Conservation (phyloP, 2,113 vertebrate genomes). For the Anoura caudifer region DNA sequence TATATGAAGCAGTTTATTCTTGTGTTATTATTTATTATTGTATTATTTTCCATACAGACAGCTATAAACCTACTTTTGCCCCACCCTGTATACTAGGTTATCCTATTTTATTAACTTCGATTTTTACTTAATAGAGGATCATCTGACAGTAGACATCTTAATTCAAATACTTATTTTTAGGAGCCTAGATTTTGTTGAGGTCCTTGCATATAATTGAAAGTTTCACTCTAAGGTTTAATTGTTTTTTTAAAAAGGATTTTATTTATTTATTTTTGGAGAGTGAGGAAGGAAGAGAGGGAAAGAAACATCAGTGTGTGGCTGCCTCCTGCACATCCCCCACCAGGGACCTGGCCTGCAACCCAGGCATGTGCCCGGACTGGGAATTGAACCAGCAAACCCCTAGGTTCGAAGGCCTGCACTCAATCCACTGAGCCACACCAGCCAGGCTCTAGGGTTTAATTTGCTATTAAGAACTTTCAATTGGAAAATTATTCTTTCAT, state of each 20-base stretch:
- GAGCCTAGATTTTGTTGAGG: constrained; percentile 39
- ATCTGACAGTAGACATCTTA: constrained; percentile 32
- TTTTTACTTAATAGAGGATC: constrained; percentile 24
- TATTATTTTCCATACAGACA: background rate
- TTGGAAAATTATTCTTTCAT: constrained; percentile 46
- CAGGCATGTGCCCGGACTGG: no score
- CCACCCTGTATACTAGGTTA: background rate
- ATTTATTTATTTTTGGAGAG: no score
- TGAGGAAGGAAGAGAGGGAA: no score
- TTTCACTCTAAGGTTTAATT: constrained; percentile 38
- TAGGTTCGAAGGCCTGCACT: no score
- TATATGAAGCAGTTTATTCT: background rate
- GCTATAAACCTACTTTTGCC: background rate
- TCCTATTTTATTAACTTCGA: background rate
- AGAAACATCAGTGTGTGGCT: no score
- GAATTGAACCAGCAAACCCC: no score
- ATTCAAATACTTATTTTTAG: constrained; percentile 45
- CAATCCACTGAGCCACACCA: no score
- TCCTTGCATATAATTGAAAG: constrained; percentile 27
- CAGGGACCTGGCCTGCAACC: no score
- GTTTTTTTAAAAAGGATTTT: no score
- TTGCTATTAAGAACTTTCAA: constrained; percentile 48
- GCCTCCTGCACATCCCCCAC: no score
- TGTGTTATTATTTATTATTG: background rate
- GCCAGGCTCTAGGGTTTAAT: constrained; percentile 23